Conservation (phyloP, 2,888 invertebrate species). For the Polyommatus icarus region DNA sequence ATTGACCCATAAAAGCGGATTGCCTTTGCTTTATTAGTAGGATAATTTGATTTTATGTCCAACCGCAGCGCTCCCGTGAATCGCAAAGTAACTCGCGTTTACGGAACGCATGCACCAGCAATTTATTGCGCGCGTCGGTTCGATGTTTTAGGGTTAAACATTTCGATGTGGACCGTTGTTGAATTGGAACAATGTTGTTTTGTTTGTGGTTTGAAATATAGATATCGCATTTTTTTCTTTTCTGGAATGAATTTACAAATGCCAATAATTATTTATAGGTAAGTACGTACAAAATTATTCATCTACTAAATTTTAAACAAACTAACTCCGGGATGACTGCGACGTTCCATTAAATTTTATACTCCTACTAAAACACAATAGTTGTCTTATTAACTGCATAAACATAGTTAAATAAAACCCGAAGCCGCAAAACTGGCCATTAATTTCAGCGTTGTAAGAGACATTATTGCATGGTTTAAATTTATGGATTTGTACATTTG, state of each 20-base stretch:
- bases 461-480: slow-evolving; percentile 22
- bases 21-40: slow-evolving; percentile 72
- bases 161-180: neutral
- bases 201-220: neutral
- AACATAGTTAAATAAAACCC: slow-evolving; percentile 14
- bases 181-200: neutral
- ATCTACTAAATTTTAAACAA: neutral
- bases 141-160: slow-evolving; percentile 10
- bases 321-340: neutral
- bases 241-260: too few species aligned
- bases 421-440: slow-evolving; percentile 12
- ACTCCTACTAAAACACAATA: slow-evolving; percentile 45
- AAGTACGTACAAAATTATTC: neutral
- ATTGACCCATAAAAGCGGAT: slow-evolving; percentile 54
- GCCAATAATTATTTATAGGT: too few species aligned
- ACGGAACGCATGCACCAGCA: neutral
- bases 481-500: slow-evolving; percentile 28
- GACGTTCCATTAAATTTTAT: neutral
- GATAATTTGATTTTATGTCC: slow-evolving; percentile 71
- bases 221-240: neutral
- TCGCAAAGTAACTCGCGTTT: slow-evolving; percentile 49
- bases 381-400: slow-evolving; percentile 29
- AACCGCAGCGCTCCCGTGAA: slow-evolving; percentile 59
- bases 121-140: neutral
- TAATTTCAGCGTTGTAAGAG: slow-evolving; percentile 16